Base-by-base conservation (phyloP, 2,797 vertebrate species). In the Alca torda region DNA sequence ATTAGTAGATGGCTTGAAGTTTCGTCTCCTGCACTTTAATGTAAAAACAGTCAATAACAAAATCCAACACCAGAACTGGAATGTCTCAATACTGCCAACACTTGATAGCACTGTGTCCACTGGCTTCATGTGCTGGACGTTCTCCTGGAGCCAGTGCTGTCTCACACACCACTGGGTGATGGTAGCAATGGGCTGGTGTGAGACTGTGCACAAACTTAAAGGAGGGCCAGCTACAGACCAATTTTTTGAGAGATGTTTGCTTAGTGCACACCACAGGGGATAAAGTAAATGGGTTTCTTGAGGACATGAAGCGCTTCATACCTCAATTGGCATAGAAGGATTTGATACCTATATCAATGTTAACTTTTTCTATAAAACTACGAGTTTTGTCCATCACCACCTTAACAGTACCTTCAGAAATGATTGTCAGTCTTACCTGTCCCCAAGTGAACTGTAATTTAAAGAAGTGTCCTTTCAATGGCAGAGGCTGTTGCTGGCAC, bases 61-160 rank as follows among this genome's bases (percentile, higher is more conserved):
- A 87, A 63, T 57, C 4, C 48, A 88, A 45, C 11, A 23, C 57
- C 73, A 83, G 43, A 53, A 73, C 33, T 57, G 41, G 31, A 25
- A 2, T 61, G 9, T 41, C 37, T 87, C 41, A 43, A 13, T 59
- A 31, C 43, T 48, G 41, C 12, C 68, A 80, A 33, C 19, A 61
- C 31, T 70, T 2, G 0, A 37, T 25, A 70, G 25, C 48, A 48
- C 11, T 24, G 6, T 41, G 69, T 45, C 46, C 37, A 69, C 31
- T 1, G 2, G 13, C 39, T 81, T 68, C 50, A 46, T 20, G n/a
- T 6, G 37, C 31, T 50, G n/a, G 23, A 50, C 1, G 0, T 60
- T 65, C 11, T 64, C 48, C 54, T 67, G 80, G n/a, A 65, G 59
- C 18, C 30, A 67, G 31, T 5, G 15, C 10, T 53, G 33, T 15